Percentiles rank a stretch among this genome's conserved stretches.
Conservation (phyloP, 1,140 invertebrate genomes). For the Lethrus apterus region DNA sequence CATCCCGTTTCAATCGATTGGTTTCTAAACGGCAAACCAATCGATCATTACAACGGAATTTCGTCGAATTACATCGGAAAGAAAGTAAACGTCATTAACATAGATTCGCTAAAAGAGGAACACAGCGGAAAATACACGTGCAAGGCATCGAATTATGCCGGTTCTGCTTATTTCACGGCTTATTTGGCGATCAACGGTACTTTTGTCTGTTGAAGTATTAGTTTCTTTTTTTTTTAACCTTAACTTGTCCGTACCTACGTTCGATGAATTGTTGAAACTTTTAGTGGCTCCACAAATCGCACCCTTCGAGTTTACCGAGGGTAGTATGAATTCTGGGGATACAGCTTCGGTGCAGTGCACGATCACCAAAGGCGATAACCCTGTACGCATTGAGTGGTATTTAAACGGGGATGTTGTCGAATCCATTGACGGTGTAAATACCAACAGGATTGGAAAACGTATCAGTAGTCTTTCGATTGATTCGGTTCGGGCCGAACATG, state of each 20-base stretch:
- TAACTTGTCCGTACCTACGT: slow-evolving; percentile 39
- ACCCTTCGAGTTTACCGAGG: slow-evolving; percentile 54
- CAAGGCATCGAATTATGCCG: slow-evolving; percentile 65
- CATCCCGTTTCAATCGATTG: slow-evolving; percentile 48
- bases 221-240: slow-evolving; percentile 18
- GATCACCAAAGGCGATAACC: slow-evolving; percentile 58
- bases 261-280: slow-evolving; percentile 14
- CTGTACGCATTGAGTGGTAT: slow-evolving; percentile 54
- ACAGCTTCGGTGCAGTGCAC: slow-evolving; percentile 54
- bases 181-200: slow-evolving; percentile 42
- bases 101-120: slow-evolving; percentile 63
- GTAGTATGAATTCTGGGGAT: slow-evolving; percentile 54
- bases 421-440: slow-evolving; percentile 25
- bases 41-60: slow-evolving; percentile 28
- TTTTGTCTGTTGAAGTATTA: background rate
- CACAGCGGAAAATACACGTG: slow-evolving; percentile 79
- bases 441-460: slow-evolving; percentile 29
- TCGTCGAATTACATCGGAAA: slow-evolving; percentile 66
- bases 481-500: slow-evolving; percentile 49
- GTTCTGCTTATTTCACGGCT: slow-evolving; percentile 59
- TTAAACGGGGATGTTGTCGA: slow-evolving; percentile 47
- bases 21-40: slow-evolving; percentile 30
- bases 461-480: slow-evolving; percentile 48
- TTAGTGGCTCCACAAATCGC: slow-evolving; percentile 53
- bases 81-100: slow-evolving; percentile 67